A percentile compares a stretch with the other conserved stretches of the same genome.
Evolutionary conservation across 1,140 invertebrate genomes (phyloP).

Genomic region (Amphibalanus amphitrite): DNA sequence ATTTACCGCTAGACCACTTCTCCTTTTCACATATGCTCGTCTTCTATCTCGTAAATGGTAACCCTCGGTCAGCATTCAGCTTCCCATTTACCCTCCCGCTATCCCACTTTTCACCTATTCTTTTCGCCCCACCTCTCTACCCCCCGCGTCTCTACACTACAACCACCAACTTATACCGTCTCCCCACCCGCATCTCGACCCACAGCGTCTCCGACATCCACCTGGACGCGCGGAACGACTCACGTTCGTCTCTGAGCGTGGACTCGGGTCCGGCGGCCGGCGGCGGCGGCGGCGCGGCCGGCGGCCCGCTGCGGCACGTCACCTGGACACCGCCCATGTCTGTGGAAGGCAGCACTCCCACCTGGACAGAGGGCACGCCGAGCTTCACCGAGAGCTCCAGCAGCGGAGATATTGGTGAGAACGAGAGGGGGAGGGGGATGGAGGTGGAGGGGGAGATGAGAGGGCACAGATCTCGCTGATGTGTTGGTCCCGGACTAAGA

Average conservation of each 20-base stretch:
- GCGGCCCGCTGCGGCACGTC: conserved; percentile 34
- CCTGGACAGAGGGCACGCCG: conserved; percentile 93
- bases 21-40: too few relatives aligned
- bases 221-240: conserved; percentile 40
- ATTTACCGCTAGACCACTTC: too few relatives aligned
- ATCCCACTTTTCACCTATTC: too few relatives aligned
- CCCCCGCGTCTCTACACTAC: too few relatives aligned
- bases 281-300: conserved; percentile 30
- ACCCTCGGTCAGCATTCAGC: too few relatives aligned
- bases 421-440: conserved; percentile 7
- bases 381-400: conserved; percentile 91
- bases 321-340: conserved; percentile 74
- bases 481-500: background rate
- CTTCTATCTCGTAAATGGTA: too few relatives aligned
- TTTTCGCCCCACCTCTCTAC: too few relatives aligned
- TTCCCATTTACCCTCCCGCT: too few relatives aligned
- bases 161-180: too few relatives aligned
- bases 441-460: conserved; percentile 12
- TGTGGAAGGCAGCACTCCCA: conserved; percentile 74
- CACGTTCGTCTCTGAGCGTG: conserved; percentile 46
- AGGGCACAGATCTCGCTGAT: conserved; percentile 6
- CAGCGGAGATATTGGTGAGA: conserved; percentile 67
- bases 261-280: conserved; percentile 34
- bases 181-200: too few relatives aligned
- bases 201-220: conserved; percentile 36